Evolutionary conservation across 1,140 invertebrate genomes (phyloP), one percentile per base, ranked within the genome.

Genomic region (Aphelenchoides fujianensis): DNA sequence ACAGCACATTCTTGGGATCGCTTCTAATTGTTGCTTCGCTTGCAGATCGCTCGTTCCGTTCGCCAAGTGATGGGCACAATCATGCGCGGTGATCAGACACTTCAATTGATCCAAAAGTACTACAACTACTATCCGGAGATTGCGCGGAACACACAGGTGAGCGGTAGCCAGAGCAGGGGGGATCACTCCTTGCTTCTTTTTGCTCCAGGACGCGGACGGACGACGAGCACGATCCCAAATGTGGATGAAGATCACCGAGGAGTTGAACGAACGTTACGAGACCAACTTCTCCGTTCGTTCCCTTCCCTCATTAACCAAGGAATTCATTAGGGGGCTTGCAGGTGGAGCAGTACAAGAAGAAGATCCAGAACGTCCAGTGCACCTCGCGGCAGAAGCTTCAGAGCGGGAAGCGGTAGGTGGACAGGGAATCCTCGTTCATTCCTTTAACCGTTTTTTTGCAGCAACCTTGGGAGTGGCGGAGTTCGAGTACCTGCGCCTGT

Each of bases 341-440:
- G 7, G 53, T 70, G n/a, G 69, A 70, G 54, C 69, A 70, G 35
- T 70, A 70, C 34, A 70, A 70, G 34, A 70, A 70, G 53, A 70
- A 70, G 32, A 27, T 70, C 23, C 69, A 59, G 63, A 69, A 70
- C 67, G 62, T 70, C 52, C 61, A 70, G 34, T 70, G 69, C 32
- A 70, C 69, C 19, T 70, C 69, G 23, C 23, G 69, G 41, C 69
- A 70, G 34, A 70, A 70, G 30, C 31, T 70, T 41, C 69, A 70
- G 54, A 68, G 35, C 55, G 69, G 69, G 27, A 70, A 70, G 67
- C 57, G 69, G 69, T 70, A 68, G 36, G 12, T 16, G 16, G 12
- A 66, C 16, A 66, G 1, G 16, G 12, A 30, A 66, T 16, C 16
- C 23, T 66, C n/a, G 63, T 61, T 61, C n/a, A 61, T n/a, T 61